Base-by-base conservation (phyloP, 2,797 vertebrate species). In the Gobio occitaniae region DNA sequence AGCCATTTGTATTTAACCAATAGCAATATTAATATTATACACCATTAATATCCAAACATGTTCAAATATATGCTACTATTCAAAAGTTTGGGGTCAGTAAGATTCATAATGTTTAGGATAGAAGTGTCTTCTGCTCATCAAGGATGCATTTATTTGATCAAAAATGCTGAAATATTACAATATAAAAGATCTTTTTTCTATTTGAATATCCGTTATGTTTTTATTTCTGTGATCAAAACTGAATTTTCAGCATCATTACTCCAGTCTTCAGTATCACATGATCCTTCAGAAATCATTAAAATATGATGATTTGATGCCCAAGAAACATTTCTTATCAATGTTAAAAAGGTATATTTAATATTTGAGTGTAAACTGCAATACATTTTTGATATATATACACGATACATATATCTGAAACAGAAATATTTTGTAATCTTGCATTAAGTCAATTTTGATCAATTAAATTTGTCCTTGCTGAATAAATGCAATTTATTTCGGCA, bases 41-140 rank as follows among this genome's bases (percentile, higher is more conserved):
- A 71, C 29, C 19, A 21, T 56, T 13, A 76, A 76, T 76, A 76
- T n/a, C 32, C 36, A 76, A 76, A 76, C 50, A 15, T 56, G 2
- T n/a, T 12, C 13, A 21, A 75, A 76, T 3, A 32, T 21, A 13
- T 10, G 54, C 25, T 7, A 11, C 17, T 75, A 50, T 21, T 75
- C 16, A 76, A 38, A 76, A 15, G 74, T 41, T 76, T 76, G 19
- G 74, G 32, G 52, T 76, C 52, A 41, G 52, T 59, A 41, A 15
- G 32, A 56, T 38, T 76, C 36, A 7, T 52, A 29, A 19, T 17
- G 47, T 50, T 10, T 70, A 6, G 41, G 12, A 71, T 25, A 25
- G 7, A 66, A 68, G 66, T 36, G 13, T 65, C 17, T 63, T 5
- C 6, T 63, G 25, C 12, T 72, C 13, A 15, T 47, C 19, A 21